phyloP scores from a whole-genome alignment of 2,113 vertebrate genomes.

The Pachypanchax playfairii region DNA sequence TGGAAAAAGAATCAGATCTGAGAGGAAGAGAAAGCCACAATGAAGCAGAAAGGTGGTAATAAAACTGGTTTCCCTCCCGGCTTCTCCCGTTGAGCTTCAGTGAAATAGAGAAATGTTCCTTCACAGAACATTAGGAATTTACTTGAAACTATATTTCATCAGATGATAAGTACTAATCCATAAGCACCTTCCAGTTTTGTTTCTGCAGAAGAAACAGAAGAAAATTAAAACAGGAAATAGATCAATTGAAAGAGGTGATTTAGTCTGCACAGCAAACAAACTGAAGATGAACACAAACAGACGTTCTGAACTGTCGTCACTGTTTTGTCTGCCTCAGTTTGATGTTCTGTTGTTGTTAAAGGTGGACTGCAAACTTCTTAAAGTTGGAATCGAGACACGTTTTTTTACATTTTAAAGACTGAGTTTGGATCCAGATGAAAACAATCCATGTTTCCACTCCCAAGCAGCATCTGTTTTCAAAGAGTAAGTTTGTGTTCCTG shows the following conservation, averaged over 20 bases:
- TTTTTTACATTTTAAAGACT: not conserved
- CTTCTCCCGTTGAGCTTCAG: constrained; percentile 5
- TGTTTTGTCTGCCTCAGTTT: no score
- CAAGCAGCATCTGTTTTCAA: not conserved
- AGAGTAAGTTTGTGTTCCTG: not conserved
- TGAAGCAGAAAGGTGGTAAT: not conserved
- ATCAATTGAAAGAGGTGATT: not conserved
- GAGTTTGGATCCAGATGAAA: constrained; percentile 11
- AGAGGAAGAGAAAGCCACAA: not conserved
- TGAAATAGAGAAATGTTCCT: constrained; percentile 30
- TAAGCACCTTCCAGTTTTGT: not conserved
- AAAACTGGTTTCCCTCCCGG: constrained; percentile 8
- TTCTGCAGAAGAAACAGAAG: constrained; percentile 11
- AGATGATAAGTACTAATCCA: constrained; percentile 23
- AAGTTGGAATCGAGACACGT: no score
- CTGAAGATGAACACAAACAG: no score
- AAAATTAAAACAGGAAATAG: not conserved
- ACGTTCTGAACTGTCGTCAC: no score
- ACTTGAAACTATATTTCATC: constrained; percentile 10
- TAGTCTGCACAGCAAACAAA: constrained; percentile 1
- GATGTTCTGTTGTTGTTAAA: no score
- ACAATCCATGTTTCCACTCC: not conserved
- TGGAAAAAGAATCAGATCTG: not conserved
- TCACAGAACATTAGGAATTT: constrained; percentile 26
- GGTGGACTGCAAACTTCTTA: no score